These are phyloP conservation scores for Aplocera efformata DNA, from an alignment of 2,888 invertebrate species.

Conservation along the genomic window DNA sequence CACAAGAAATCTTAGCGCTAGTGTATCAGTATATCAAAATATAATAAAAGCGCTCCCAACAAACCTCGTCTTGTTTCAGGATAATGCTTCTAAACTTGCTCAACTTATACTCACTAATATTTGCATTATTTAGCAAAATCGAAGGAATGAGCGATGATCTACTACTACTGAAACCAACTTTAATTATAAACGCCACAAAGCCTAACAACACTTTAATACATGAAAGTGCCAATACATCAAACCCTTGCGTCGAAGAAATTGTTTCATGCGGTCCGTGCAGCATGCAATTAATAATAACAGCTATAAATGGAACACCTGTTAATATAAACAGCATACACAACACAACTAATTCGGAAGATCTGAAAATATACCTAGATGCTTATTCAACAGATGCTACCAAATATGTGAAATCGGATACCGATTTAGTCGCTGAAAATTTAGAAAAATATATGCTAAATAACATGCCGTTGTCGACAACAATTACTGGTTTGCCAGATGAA, in stretches of 20 bases:
- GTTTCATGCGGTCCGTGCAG: slow-evolving; percentile 55
- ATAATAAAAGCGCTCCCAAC: too few species aligned
- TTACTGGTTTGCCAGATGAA: slow-evolving; percentile 30
- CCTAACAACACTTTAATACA: slow-evolving; percentile 32
- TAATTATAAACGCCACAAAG: slow-evolving; percentile 44
- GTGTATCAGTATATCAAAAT: too few species aligned
- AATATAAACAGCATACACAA: slow-evolving; percentile 6
- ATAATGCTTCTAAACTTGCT: slow-evolving; percentile 96
- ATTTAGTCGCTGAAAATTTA: slow-evolving; percentile 20
- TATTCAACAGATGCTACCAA: slow-evolving; percentile 6
- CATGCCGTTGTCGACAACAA: slow-evolving; percentile 33
- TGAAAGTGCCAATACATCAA: slow-evolving; percentile 38
- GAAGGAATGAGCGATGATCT: slow-evolving; percentile 84
- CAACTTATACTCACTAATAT: slow-evolving; percentile 96
- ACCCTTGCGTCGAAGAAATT: slow-evolving; percentile 47
- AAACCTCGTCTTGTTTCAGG: slow-evolving; percentile 76
- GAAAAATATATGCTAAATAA: slow-evolving; percentile 17
- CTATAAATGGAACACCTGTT: slow-evolving; percentile 16
- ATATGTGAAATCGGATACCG: slow-evolving; percentile 1
- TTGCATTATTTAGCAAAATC: slow-evolving; percentile 95
- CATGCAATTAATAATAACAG: slow-evolving; percentile 30
- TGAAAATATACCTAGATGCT: slow-evolving; percentile 9
- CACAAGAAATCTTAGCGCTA: too few species aligned
- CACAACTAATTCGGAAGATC: slow-evolving; percentile 2
- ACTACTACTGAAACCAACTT: slow-evolving; percentile 74